Evolutionary conservation across 2,888 invertebrate species (phyloP), one percentile per base, ranked within the genome.

Genomic region (Acrobasis suavella): DNA sequence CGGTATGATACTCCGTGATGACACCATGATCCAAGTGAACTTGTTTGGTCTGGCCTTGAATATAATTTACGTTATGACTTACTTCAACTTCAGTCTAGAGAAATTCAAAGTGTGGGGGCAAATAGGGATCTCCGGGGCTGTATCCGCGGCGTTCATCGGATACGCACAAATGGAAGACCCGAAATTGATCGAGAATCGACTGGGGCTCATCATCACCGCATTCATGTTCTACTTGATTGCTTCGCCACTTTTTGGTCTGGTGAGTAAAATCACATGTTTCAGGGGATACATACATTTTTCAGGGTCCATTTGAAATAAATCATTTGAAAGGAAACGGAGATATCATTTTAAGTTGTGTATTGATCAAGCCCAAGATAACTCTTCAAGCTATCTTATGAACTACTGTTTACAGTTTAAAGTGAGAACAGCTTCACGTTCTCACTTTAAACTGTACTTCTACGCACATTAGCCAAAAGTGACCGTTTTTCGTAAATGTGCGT

Each of bases 21-120:
- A 93, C 69, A 95, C 94, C 0, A 96, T 97, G 95, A 95, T 96
- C 58, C 93, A 93, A 76, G 96, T 97, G 17, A 98, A 97, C 84
- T 78, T 96, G 59, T 94, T 95, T 74, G 97, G 97, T 67, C 88
- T 96, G 65, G 85, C 93, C 0, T 87, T 96, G 60, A 97, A 96
- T 81, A 78, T 94, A 2, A 65, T 94, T 5, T 98, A 97, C 80
- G 83, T 95, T 65, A 68, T 92, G 66, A 86, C 96, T 62, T 98
- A 94, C 86, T 96, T 95, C 80, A 77, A 92, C 61, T 97, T 95
- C 76, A 87, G 95, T 0, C 85, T 93, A 9, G 85, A 92, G 62
- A 94, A 93, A 78, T 75, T 83, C 59, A 80, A 83, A 67, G 89
- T 94, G 1, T 93, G 94, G 93, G 83, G 86, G 9, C 93, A 95